A percentile compares a stretch with the other conserved stretches of the same genome.
Conservation (phyloP, 2,888 invertebrate genomes). For the Temnothorax unifasciatus region DNA sequence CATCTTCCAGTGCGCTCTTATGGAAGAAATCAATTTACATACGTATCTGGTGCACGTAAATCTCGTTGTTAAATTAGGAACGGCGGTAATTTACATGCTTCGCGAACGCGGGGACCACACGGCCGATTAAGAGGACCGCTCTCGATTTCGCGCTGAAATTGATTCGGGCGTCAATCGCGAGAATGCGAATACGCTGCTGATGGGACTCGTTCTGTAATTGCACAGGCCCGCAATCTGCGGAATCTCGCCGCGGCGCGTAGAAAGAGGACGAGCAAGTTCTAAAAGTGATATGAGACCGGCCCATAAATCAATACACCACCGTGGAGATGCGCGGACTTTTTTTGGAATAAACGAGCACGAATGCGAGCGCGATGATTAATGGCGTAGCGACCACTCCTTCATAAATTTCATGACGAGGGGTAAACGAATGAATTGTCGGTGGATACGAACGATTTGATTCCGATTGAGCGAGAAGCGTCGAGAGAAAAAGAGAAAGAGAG, state of each 20-base stretch:
- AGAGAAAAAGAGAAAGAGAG: background rate
- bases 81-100: slow-evolving; percentile 68
- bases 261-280: slow-evolving; percentile 35
- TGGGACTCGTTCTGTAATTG: slow-evolving; percentile 48
- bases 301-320: slow-evolving; percentile 66
- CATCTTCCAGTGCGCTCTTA: slow-evolving; percentile 19
- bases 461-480: slow-evolving; percentile 43
- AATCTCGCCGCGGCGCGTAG: slow-evolving; percentile 18
- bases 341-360: slow-evolving; percentile 59
- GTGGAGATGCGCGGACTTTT: slow-evolving; percentile 52
- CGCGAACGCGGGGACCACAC: slow-evolving; percentile 35
- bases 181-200: slow-evolving; percentile 2
- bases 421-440: slow-evolving; percentile 66
- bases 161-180: slow-evolving; percentile 20
- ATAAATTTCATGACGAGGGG: slow-evolving; percentile 72
- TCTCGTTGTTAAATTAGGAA: slow-evolving; percentile 44
- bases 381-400: slow-evolving; percentile 69
- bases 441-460: slow-evolving; percentile 48
- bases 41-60: slow-evolving; percentile 21
- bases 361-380: slow-evolving; percentile 69
- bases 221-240: slow-evolving; percentile 46
- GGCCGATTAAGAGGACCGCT: slow-evolving; percentile 45
- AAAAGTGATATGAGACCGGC: slow-evolving; percentile 46
- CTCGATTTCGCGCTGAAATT: slow-evolving; percentile 32
- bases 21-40: slow-evolving; percentile 54